Conservation (phyloP, 2,797 vertebrate species). For the Sylvilagus floridanus region DNA sequence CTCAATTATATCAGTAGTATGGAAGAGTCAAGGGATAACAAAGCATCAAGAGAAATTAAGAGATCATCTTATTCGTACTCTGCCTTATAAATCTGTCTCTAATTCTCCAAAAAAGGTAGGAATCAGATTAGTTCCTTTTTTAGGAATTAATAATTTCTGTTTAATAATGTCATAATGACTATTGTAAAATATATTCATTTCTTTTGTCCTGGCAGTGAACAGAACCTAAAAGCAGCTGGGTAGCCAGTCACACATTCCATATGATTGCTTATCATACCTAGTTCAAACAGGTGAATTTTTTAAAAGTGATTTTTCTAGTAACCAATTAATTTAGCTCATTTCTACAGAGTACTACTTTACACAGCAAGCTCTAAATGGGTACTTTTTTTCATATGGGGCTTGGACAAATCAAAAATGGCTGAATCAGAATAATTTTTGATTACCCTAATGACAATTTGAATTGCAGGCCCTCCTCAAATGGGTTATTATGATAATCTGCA, state of each 20-base stretch:
- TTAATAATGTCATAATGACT: conserved; percentile 38
- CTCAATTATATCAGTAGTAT: not conserved
- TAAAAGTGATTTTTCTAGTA: not conserved
- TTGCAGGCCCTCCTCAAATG: not conserved
- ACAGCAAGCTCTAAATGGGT: not conserved
- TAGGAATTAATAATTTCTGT: conserved; percentile 25
- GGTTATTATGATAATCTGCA: not conserved
- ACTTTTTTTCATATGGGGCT: not conserved
- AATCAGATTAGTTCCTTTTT: not conserved
- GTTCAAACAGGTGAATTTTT: not conserved
- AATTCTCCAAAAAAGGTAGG: conserved; percentile 15
- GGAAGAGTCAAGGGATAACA: not conserved
- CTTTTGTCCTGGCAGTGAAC: not conserved
- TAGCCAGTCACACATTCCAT: not conserved
- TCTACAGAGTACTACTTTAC: conserved; percentile 4
- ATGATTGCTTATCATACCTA: not conserved
- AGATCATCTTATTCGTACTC: not conserved
- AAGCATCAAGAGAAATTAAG: not conserved
- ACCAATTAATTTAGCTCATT: not conserved
- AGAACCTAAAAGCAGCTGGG: not conserved
- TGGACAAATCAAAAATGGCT: not conserved
- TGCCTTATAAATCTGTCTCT: not conserved
- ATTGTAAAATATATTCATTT: conserved; percentile 32
- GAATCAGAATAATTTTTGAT: not conserved
- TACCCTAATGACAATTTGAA: not conserved